Conservation (phyloP, 2,113 vertebrate genomes). For the Uria lomvia region DNA sequence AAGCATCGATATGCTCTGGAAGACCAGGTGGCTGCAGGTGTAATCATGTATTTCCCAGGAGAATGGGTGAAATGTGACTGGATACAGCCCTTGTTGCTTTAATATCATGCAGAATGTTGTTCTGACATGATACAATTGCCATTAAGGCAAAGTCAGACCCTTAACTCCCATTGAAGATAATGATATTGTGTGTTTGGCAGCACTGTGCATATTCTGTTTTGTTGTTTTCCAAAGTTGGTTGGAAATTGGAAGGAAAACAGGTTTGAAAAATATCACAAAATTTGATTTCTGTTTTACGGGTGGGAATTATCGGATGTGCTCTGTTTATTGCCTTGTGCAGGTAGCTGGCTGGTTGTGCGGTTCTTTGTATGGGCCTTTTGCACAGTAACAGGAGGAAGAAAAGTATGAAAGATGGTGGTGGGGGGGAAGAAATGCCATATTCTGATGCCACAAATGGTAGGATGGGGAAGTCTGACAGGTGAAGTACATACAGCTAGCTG, state of each 20-base stretch:
- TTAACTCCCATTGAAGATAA: neutral
- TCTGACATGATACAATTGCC: neutral
- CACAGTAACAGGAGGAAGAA: neutral
- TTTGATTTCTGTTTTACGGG: neutral
- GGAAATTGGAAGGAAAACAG: neutral
- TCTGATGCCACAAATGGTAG: neutral
- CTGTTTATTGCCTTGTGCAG: neutral
- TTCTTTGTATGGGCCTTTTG: neutral
- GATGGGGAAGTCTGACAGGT: neutral
- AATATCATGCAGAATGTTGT: neutral
- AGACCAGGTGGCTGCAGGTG: neutral
- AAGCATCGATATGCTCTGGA: neutral
- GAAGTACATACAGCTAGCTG: neutral
- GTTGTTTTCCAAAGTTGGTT: neutral
- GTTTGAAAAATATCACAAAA: neutral
- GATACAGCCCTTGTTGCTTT: neutral
- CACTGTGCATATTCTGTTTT: neutral
- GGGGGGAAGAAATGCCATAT: neutral
- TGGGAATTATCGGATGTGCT: neutral
- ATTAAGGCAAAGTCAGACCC: neutral
- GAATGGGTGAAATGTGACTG: neutral
- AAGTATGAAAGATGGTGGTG: neutral
- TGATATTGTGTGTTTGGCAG: neutral
- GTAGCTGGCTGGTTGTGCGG: neutral
- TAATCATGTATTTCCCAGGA: neutral